phyloP scores from a whole-genome alignment of 1,140 invertebrate species.

The Ips nitidus region DNA sequence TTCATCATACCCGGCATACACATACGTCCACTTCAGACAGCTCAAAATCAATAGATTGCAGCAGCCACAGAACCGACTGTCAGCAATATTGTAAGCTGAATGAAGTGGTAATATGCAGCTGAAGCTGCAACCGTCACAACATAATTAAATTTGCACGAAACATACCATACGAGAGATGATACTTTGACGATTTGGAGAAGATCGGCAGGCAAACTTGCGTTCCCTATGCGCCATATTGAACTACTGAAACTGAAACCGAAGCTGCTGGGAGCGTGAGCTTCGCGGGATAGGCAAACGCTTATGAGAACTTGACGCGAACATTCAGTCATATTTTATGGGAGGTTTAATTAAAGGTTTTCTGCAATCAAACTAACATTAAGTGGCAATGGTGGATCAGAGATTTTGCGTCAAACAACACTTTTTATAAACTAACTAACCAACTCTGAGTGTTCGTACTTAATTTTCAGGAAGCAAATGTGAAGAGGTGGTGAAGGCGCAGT shows the following conservation, averaged over 20 bases:
- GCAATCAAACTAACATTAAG: not conserved
- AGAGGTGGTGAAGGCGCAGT: no score
- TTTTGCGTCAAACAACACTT: not conserved
- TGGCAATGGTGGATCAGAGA: not conserved
- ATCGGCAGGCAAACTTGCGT: conserved; percentile 31
- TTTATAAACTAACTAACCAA: no score
- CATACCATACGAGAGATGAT: conserved; percentile 46
- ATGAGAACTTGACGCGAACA: not conserved
- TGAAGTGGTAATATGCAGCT: no score
- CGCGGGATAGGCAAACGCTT: not conserved
- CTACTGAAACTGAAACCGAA: conserved; percentile 37
- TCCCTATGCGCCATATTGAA: conserved; percentile 44
- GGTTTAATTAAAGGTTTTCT: not conserved
- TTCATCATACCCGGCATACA: not conserved
- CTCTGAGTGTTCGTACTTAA: no score
- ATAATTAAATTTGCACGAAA: conserved; percentile 9
- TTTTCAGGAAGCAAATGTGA: no score
- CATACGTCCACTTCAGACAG: conserved; percentile 4
- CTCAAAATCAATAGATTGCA: conserved; percentile 13
- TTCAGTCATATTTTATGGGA: not conserved
- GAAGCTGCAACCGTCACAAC: no score
- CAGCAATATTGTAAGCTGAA: no score
- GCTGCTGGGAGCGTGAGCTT: not conserved
- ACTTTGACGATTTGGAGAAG: conserved; percentile 33
- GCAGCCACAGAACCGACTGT: no score